Conservation (phyloP, 2,888 invertebrate genomes). For the Ophion slaviceki region DNA sequence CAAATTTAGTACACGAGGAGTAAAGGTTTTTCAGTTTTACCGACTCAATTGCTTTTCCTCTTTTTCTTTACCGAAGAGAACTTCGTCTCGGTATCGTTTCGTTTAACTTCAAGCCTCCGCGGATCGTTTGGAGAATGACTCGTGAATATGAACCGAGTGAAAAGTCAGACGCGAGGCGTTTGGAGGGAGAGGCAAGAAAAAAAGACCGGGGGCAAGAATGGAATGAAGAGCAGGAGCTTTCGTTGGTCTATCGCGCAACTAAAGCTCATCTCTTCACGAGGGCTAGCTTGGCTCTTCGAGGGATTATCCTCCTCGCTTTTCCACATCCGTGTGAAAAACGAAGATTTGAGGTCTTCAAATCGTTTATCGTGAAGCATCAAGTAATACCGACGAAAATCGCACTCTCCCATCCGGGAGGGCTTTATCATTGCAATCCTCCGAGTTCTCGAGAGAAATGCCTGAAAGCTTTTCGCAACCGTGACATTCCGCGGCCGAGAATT, state of each 20-base stretch:
- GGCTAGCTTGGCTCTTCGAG: constrained; percentile 39
- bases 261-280: constrained; percentile 18
- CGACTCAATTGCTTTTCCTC: not conserved
- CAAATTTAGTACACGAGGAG: not conserved
- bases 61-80: not conserved
- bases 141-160: constrained; percentile 26
- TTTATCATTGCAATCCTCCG: constrained; percentile 22
- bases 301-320: constrained; percentile 45
- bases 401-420: not conserved
- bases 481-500: constrained; percentile 9
- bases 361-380: constrained; percentile 36
- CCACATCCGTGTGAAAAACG: constrained; percentile 19
- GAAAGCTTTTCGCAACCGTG: constrained; percentile 13
- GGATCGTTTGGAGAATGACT: constrained; percentile 2
- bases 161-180: constrained; percentile 26
- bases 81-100: not conserved
- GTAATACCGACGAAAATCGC: constrained; percentile 34
- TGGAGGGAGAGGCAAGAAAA: not conserved
- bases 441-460: constrained; percentile 25
- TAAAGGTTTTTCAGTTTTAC: not conserved
- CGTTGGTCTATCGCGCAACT: constrained; percentile 35
- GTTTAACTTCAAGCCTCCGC: not conserved
- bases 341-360: constrained; percentile 26
- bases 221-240: constrained; percentile 36
- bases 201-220: not conserved